Percentiles rank a stretch among this genome's conserved stretches.
phyloP scores from a whole-genome alignment of 2,113 vertebrate genomes.

The Protobothrops mucrosquamatus region DNA sequence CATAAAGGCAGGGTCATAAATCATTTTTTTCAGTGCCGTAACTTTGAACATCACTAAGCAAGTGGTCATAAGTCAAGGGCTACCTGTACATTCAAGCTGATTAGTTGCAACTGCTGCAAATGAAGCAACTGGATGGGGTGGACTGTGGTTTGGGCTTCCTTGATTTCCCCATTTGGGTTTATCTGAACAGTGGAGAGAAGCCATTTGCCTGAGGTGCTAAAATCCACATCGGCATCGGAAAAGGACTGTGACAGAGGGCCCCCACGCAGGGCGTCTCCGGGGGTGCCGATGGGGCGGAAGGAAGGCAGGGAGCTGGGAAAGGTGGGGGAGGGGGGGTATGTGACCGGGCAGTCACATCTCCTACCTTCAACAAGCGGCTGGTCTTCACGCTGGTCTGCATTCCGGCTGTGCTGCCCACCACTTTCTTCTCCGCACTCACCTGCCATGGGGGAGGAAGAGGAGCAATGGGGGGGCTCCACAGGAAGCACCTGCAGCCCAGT shows the following conservation, averaged over 20 bases:
- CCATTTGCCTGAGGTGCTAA: too few relatives aligned
- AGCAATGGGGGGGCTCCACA: fast-evolving
- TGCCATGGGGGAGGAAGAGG: slow-evolving; percentile 30
- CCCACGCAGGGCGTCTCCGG: background rate
- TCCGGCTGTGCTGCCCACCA: slow-evolving; percentile 81
- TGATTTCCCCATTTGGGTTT: background rate
- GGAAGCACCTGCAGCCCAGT: fast-evolving
- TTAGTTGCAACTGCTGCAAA: background rate
- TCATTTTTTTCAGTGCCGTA: too few relatives aligned
- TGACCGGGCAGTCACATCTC: background rate
- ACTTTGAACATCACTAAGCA: too few relatives aligned
- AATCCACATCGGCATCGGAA: background rate
- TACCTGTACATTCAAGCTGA: background rate
- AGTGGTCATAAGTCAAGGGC: too few relatives aligned
- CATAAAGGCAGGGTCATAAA: too few relatives aligned
- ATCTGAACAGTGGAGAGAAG: background rate
- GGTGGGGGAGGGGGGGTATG: background rate
- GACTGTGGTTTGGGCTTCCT: background rate
- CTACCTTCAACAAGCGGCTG: slow-evolving; percentile 84
- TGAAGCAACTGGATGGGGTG: background rate
- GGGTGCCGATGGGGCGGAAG: background rate
- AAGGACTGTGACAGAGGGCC: too few relatives aligned
- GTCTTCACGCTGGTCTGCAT: slow-evolving; percentile 94
- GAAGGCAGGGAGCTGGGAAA: background rate
- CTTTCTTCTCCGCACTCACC: slow-evolving; percentile 86